Evolutionary conservation across 2,113 vertebrate genomes (phyloP), one percentile per base, ranked within the genome.

Genomic region (Formicarius rufipectus): DNA sequence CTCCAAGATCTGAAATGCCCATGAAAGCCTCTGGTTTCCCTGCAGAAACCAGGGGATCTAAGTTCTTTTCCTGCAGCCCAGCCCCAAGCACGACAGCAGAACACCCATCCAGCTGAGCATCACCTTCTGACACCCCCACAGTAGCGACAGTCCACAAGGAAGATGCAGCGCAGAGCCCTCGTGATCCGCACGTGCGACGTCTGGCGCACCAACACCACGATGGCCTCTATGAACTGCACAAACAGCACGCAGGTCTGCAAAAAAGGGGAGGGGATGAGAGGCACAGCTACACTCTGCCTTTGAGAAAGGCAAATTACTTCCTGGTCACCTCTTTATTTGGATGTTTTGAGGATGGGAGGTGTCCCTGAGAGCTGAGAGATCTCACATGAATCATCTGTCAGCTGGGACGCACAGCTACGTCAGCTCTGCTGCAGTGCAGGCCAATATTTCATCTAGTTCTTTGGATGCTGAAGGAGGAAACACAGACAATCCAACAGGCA

Each of bases 71-170:
- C 71, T 81, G 37, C 50, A 39, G 17, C 33, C 39, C 24, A 47
- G 64, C 10, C n/a, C 77, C 69, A 67, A 50, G 14, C 12, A 7
- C 0, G 14, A 40, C 9, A 11, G 55, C 39, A 62, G 42, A 30
- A 19, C 3, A 15, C 17, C 7, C 7, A 52, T 37, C 31, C 39
- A 84, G 59, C 24, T 33, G 76, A 50, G 10, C 12, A 7, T 94
- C 89, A 99, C 99, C 99, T 99, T 84, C 99, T 98, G 89, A 99
- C 99, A 3, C 98, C 99, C 3, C 99, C 99, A 8, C 99, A 99
- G 98, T 99, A 99, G 92, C 99, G 98, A 85, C 99, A 99, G 97
- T 99, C 99, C 92, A 99, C 99, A 90, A 99, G 95, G 97, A 99
- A 99, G 85, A 99, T 99, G 44, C 99, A 99, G 79, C 99, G 98